Conservation (phyloP, 37 sponge, comb jelly and placozoan species). For the Geodia barretti region DNA sequence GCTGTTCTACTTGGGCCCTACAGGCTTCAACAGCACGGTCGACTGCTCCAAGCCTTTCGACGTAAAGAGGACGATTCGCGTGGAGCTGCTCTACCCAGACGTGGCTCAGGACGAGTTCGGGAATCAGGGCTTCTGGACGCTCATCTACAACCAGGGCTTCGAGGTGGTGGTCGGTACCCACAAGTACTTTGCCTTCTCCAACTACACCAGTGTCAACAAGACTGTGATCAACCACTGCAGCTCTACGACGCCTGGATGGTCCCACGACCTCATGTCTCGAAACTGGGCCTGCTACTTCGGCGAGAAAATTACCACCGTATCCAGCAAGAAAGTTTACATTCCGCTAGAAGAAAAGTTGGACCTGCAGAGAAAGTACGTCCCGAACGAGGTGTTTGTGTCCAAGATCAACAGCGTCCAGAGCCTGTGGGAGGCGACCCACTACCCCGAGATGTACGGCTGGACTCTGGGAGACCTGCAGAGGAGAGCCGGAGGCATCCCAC, state of each 20-base stretch:
- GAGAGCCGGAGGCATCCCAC: slow-evolving; percentile 46
- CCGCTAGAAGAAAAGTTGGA: not conserved
- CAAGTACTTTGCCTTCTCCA: slow-evolving; percentile 64
- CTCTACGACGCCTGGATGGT: slow-evolving; percentile 44
- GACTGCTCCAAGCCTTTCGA: slow-evolving; percentile 64
- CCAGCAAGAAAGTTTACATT: not conserved
- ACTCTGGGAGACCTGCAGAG: slow-evolving; percentile 25
- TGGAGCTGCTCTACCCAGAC: slow-evolving; percentile 38
- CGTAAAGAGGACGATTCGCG: not conserved
- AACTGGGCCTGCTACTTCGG: slow-evolving; percentile 63
- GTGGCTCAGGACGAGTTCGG: slow-evolving; percentile 35
- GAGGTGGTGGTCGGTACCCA: slow-evolving; percentile 40
- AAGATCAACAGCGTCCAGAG: slow-evolving; percentile 28
- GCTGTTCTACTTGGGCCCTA: slow-evolving; percentile 32
- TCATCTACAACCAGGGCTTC: slow-evolving; percentile 66
- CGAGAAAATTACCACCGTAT: slow-evolving; percentile 6
- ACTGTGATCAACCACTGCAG: slow-evolving; percentile 31
- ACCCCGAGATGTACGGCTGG: slow-evolving; percentile 21
- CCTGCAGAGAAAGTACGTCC: slow-evolving; percentile 23
- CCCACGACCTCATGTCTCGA: slow-evolving; percentile 21
- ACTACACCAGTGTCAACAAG: slow-evolving; percentile 13
- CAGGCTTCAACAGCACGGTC: slow-evolving; percentile 14
- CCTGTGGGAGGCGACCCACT: slow-evolving; percentile 41
- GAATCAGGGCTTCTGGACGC: slow-evolving; percentile 64
- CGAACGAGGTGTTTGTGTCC: slow-evolving; percentile 19